A percentile compares a stretch with the other conserved stretches of the same genome.
These are phyloP conservation scores for Oncorhynchus mykiss DNA, from an alignment of 2,113 vertebrate genomes.

Conservation along the genomic window DNA sequence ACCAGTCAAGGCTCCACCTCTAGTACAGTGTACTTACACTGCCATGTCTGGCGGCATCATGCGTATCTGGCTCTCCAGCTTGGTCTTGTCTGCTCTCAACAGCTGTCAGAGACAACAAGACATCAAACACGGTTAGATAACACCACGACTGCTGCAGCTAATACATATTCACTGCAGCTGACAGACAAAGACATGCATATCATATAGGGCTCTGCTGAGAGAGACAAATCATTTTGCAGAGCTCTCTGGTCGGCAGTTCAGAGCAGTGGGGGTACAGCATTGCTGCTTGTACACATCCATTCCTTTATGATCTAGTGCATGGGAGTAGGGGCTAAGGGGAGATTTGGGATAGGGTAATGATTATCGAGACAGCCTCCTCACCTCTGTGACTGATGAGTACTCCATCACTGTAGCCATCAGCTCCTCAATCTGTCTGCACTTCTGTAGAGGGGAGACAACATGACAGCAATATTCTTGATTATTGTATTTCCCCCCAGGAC, in stretches of 20 bases:
- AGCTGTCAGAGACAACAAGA: constrained; percentile 49
- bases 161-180: no score
- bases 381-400: constrained; percentile 82
- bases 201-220: no score
- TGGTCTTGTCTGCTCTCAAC: constrained; percentile 80
- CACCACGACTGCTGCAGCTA: neutral
- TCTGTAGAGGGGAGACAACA: constrained; percentile 68
- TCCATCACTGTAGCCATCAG: constrained; percentile 79
- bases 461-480: no score
- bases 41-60: constrained; percentile 82
- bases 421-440: constrained; percentile 77
- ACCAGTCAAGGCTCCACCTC: neutral
- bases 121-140: constrained; percentile 3
- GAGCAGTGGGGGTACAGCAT: no score
- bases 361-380: constrained; percentile 39
- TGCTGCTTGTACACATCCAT: no score
- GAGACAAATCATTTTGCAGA: neutral
- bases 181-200: no score
- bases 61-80: constrained; percentile 79
- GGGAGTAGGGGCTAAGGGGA: no score
- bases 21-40: constrained; percentile 67
- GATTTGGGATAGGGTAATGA: neutral
- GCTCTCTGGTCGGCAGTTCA: no score
- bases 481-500: no score
- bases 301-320: no score